These are phyloP conservation scores for Folsomia manolachei DNA, from an alignment of 2,888 invertebrate species.

Conservation along the genomic window DNA sequence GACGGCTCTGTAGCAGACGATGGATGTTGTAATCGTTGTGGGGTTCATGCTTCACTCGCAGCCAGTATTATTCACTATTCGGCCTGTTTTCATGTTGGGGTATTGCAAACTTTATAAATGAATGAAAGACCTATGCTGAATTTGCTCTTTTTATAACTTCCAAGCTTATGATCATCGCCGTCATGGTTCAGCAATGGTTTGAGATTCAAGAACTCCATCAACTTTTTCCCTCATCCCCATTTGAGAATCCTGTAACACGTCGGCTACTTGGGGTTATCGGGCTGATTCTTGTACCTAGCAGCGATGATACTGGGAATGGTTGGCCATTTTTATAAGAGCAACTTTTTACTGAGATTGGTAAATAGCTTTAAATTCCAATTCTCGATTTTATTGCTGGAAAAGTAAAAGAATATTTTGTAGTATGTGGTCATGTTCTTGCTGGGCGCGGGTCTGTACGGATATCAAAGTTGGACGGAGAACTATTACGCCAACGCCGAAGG, in stretches of 20 bases:
- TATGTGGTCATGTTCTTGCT: not conserved
- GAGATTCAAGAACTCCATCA: not conserved
- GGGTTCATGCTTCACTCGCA: too few species aligned
- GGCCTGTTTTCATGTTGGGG: not conserved
- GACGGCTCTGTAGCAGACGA: not conserved
- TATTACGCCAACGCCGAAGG: too few species aligned
- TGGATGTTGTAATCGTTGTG: not conserved
- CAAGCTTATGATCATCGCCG: not conserved
- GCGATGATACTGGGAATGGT: not conserved
- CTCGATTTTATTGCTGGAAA: not conserved
- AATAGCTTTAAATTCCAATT: not conserved
- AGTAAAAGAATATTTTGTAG: too few species aligned
- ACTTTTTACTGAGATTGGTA: not conserved
- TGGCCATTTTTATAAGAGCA: not conserved
- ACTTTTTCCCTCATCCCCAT: not conserved
- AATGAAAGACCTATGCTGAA: too few species aligned
- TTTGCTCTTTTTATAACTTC: not conserved
- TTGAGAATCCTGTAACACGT: not conserved
- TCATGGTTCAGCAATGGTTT: not conserved
- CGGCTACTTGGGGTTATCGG: not conserved
- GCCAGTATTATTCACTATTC: not conserved
- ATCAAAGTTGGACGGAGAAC: not conserved
- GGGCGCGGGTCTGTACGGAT: not conserved
- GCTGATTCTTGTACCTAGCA: not conserved
- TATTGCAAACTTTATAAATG: not conserved